Evolutionary conservation across 2,113 vertebrate species (phyloP).

Genomic region (Apistogramma diplotaenia): DNA sequence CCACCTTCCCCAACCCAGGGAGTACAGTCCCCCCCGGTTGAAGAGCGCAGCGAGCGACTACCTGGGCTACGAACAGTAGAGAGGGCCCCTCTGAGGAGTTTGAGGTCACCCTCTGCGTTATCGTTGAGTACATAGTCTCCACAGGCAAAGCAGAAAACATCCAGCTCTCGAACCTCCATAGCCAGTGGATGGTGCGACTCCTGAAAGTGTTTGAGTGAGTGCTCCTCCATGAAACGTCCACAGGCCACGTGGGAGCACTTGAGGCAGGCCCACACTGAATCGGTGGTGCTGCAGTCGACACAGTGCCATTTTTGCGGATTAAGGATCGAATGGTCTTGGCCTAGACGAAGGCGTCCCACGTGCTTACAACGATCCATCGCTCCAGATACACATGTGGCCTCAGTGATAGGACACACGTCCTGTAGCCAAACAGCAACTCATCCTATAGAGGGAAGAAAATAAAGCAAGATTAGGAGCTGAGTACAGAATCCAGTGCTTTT

Average conservation of each 20-base stretch:
- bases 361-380: slow-evolving; percentile 99
- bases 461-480: not conserved
- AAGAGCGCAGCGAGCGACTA: slow-evolving; percentile 87
- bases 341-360: slow-evolving; percentile 92
- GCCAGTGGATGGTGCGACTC: slow-evolving; percentile 89
- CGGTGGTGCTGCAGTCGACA: slow-evolving; percentile 88
- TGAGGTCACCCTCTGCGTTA: slow-evolving; percentile 94
- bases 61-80: slow-evolving; percentile 82
- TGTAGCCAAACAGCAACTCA: slow-evolving; percentile 58
- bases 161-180: slow-evolving; percentile 95
- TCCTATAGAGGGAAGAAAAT: slow-evolving; percentile 43
- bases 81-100: slow-evolving; percentile 90
- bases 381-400: slow-evolving; percentile 75
- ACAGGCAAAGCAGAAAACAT: slow-evolving; percentile 96
- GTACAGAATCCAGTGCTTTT: not conserved
- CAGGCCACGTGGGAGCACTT: slow-evolving; percentile 98
- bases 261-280: slow-evolving; percentile 96
- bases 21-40: slow-evolving; percentile 70
- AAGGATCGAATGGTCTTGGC: slow-evolving; percentile 97
- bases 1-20: slow-evolving; percentile 65
- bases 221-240: slow-evolving; percentile 93
- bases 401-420: slow-evolving; percentile 73
- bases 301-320: slow-evolving; percentile 98
- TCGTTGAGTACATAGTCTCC: slow-evolving; percentile 97
- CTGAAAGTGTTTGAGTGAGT: slow-evolving; percentile 91